These are phyloP conservation scores for Aphaenogaster floridana DNA, from an alignment of 1,140 invertebrate genomes.

Conservation along the genomic window DNA sequence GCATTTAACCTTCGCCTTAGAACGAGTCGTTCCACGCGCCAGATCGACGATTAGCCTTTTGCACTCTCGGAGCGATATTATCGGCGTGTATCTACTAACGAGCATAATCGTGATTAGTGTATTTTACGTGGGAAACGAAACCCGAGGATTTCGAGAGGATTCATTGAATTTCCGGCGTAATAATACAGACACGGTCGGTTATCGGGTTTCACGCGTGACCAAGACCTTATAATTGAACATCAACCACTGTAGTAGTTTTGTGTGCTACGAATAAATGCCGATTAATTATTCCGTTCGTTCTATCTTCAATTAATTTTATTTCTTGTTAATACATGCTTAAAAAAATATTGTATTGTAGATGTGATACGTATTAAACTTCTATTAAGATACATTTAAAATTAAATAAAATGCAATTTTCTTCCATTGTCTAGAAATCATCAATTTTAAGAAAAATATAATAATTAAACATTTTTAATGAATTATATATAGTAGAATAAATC, in stretches of 20 bases:
- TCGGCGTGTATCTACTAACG: not conserved
- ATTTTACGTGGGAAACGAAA: slow-evolving; percentile 1
- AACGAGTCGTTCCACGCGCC: not conserved
- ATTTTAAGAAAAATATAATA: not conserved
- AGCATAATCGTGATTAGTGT: not conserved
- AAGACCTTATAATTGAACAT: not conserved
- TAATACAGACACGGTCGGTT: not conserved
- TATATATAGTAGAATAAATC: not conserved
- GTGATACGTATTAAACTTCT: not conserved
- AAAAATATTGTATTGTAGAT: not conserved
- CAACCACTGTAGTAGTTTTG: not conserved
- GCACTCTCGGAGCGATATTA: not conserved
- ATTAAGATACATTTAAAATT: not conserved
- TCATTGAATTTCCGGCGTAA: slow-evolving; percentile 9
- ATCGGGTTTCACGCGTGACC: not conserved
- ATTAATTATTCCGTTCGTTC: not conserved
- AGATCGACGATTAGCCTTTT: not conserved
- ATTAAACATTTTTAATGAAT: not conserved
- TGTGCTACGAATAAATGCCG: not conserved
- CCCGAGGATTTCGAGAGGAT: not conserved
- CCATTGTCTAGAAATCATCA: not conserved
- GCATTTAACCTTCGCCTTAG: slow-evolving; percentile 11
- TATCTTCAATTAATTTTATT: not conserved
- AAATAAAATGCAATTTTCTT: not conserved
- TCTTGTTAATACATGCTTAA: not conserved